Conservation (phyloP, 2,113 vertebrate genomes). For the Entosphenus tridentatus region DNA sequence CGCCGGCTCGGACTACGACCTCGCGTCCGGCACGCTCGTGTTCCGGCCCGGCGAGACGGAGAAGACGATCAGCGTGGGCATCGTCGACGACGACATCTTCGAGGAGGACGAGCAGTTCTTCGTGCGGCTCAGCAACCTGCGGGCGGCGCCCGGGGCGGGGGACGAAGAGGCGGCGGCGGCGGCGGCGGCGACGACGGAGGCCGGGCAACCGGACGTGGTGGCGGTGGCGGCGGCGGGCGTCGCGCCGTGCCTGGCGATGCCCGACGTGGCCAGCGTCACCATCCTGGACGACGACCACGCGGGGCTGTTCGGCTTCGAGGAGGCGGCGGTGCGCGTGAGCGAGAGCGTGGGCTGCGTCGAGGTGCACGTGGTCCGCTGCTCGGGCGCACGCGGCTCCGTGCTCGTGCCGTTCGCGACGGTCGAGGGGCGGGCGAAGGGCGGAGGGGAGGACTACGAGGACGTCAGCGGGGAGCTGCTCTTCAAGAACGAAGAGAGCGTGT, state of each 20-base stretch:
- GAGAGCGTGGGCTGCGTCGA: conserved; percentile 81
- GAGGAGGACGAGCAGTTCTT: conserved; percentile 97
- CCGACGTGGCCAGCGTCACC: conserved; percentile 60
- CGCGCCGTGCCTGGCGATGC: conserved; percentile 45
- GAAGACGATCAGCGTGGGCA: conserved; percentile 51
- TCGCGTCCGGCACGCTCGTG: conserved; percentile 30
- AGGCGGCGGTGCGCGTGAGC: conserved; percentile 44
- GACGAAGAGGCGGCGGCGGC: conserved; percentile 67
- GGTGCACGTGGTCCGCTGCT: conserved; percentile 56
- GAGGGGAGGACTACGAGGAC: conserved; percentile 61
- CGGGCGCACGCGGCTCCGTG: conserved; percentile 68
- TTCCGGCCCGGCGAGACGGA: conserved; percentile 28
- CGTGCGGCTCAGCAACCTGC: conserved; percentile 64
- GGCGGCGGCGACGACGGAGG: conserved; percentile 37
- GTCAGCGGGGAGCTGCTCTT: conserved; percentile 63
- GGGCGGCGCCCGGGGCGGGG: conserved; percentile 59
- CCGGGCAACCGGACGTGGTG: conserved; percentile 27
- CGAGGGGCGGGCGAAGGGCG: conserved; percentile 42
- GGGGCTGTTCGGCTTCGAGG: conserved; percentile 75
- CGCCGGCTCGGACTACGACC: conserved; percentile 71
- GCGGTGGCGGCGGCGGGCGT: conserved; percentile 79
- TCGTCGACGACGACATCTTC: conserved; percentile 91
- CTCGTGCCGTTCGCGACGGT: conserved; percentile 60
- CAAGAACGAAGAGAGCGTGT: conserved; percentile 67
- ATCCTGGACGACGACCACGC: conserved; percentile 92